Evolutionary conservation across 2,888 invertebrate species (phyloP), one percentile per base, ranked within the genome.

Genomic region (Agelastica alni): DNA sequence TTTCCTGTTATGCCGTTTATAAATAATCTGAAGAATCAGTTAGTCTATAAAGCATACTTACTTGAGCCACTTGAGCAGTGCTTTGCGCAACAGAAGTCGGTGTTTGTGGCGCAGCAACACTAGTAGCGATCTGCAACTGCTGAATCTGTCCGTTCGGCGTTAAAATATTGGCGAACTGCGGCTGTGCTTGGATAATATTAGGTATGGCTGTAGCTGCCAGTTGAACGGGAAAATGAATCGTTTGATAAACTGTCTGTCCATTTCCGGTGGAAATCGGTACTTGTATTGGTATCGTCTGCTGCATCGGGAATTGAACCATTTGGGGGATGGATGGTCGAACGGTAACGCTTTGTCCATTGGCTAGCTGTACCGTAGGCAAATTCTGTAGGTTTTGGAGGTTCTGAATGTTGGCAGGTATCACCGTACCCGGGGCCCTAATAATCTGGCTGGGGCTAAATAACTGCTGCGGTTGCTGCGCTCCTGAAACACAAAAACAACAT

Each of bases 221-320:
- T 75, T 95, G 95, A 12, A 96, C 82, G 0, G 96, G 96, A 67
- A 97, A 87, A 74, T 96, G 96, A 1, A 97, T 89, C 0, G 96
- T 96, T 75, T 97, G 96, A 76, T 94, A 91, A 54, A 96, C 88
- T 0, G 96, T 96, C 77, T 96, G 96, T 0, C 96, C 96, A 75
- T 89, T 91, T 14, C 75, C 78, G 48, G 89, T 86, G 42, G 87
- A 86, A 60, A 94, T 91, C 1, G 94, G 94, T 56, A 95, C 91
- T 76, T 96, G 96, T 3, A 96, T 91, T 0, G 93, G 93, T 45
- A 94, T 91, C 54, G 91, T 87, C 69, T 87, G 88, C 70, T 86
- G 86, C 78, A 85, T 81, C 2, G 85, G 85, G 57, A 87, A 85
- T 75, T 90, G 90, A 31, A 86, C 59, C 58, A 58, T 58, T 43